Conservation (phyloP, 2,888 invertebrate species). For the Drosophila kuntzei region DNA sequence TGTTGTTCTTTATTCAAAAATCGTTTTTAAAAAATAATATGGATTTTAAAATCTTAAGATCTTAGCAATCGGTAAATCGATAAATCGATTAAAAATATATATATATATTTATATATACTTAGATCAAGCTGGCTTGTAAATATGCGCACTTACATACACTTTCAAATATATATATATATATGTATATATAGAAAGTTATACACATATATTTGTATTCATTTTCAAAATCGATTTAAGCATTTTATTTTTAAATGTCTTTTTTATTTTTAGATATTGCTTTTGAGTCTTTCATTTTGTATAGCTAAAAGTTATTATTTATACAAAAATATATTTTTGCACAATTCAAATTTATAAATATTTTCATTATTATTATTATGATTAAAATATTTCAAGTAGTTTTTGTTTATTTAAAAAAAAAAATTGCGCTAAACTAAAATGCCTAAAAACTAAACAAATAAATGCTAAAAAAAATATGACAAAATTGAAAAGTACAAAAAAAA, state of each 20-base stretch:
- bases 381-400: conserved; percentile 27
- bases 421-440: conserved; percentile 73
- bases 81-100: conserved; percentile 42
- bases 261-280: conserved; percentile 74
- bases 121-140: conserved; percentile 60
- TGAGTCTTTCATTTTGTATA: conserved; percentile 76
- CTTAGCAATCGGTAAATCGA: conserved; percentile 52
- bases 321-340: conserved; percentile 44
- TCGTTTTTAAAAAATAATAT: conserved; percentile 47
- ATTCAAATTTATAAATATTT: conserved; percentile 51
- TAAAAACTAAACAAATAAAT: conserved; percentile 69
- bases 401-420: conserved; percentile 65
- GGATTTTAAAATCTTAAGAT: conserved; percentile 53
- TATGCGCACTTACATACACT: conserved; percentile 45
- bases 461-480: conserved; percentile 71
- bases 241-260: conserved; percentile 32
- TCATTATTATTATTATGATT: conserved; percentile 25
- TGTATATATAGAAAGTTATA: conserved; percentile 1
- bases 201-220: conserved; percentile 15
- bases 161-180: conserved; percentile 10
- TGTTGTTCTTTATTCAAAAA: conserved; percentile 74
- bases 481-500: conserved; percentile 49
- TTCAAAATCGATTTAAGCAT: conserved; percentile 23
- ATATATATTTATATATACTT: conserved; percentile 27
- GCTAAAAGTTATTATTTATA: conserved; percentile 36